Evolutionary conservation across 2,888 invertebrate species (phyloP).

Genomic region (Tipula confusa): DNA sequence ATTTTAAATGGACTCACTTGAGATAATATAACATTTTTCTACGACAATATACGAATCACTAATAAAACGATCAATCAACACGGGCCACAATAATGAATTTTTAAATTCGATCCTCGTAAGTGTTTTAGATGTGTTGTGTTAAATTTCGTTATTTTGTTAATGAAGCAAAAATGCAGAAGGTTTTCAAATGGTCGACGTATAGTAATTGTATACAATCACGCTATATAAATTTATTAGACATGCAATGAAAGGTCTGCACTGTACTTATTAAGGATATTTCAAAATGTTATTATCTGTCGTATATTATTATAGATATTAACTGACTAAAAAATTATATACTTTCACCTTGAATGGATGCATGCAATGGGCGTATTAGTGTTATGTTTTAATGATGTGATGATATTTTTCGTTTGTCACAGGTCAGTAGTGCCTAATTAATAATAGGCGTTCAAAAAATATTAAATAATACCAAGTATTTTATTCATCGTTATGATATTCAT

Average conservation of each 20-base stretch:
- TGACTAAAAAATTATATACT: not conserved
- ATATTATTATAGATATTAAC: no score
- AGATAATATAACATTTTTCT: not conserved
- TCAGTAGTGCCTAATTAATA: not conserved
- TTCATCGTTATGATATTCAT: not conserved
- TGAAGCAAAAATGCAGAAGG: not conserved
- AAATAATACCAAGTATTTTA: not conserved
- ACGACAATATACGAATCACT: not conserved
- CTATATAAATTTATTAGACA: not conserved
- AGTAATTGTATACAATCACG: not conserved
- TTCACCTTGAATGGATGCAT: not conserved
- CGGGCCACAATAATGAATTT: not conserved
- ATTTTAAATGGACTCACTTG: slow-evolving; percentile 3
- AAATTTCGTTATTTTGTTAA: not conserved
- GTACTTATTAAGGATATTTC: not conserved
- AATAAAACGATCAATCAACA: not conserved
- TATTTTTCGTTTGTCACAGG: not conserved
- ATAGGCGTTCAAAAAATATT: not conserved
- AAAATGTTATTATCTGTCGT: not conserved
- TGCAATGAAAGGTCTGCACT: not conserved
- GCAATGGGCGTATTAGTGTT: not conserved
- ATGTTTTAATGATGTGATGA: not conserved
- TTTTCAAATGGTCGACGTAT: not conserved
- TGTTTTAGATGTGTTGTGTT: not conserved
- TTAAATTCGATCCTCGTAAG: not conserved